Conservation (phyloP, 2,888 invertebrate species). For the Clitarchus hookeri region DNA sequence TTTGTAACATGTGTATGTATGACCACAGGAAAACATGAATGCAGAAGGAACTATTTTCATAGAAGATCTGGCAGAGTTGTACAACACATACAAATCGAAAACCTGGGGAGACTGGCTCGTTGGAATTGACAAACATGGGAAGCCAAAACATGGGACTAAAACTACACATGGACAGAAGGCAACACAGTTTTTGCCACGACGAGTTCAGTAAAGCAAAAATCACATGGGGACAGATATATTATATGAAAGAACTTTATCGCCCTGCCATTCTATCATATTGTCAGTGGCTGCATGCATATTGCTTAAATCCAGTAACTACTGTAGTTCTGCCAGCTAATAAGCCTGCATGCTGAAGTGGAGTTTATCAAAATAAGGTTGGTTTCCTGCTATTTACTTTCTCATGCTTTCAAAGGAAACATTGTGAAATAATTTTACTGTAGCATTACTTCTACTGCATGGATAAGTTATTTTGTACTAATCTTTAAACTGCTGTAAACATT, state of each 20-base stretch:
- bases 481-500: too few relatives aligned
- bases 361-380: not conserved
- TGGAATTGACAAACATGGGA: constrained; percentile 64
- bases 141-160: constrained; percentile 60
- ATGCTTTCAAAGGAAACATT: not conserved
- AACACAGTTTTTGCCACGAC: constrained; percentile 61
- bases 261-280: not conserved
- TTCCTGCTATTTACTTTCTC: not conserved
- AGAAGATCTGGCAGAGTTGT: constrained; percentile 59
- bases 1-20: not conserved
- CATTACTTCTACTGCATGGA: too few relatives aligned
- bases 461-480: too few relatives aligned
- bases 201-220: constrained; percentile 26
- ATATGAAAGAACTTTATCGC: not conserved
- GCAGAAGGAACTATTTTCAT: constrained; percentile 61
- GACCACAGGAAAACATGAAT: constrained; percentile 53
- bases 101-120: constrained; percentile 65
- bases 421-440: too few relatives aligned
- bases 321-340: not conserved
- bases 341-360: not conserved
- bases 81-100: constrained; percentile 62
- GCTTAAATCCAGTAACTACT: not conserved
- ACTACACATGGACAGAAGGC: constrained; percentile 64
- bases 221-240: not conserved
- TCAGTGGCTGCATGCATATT: not conserved